These are phyloP conservation scores for Actenoides hombroni DNA, from an alignment of 2,113 vertebrate species.

Conservation along the genomic window DNA sequence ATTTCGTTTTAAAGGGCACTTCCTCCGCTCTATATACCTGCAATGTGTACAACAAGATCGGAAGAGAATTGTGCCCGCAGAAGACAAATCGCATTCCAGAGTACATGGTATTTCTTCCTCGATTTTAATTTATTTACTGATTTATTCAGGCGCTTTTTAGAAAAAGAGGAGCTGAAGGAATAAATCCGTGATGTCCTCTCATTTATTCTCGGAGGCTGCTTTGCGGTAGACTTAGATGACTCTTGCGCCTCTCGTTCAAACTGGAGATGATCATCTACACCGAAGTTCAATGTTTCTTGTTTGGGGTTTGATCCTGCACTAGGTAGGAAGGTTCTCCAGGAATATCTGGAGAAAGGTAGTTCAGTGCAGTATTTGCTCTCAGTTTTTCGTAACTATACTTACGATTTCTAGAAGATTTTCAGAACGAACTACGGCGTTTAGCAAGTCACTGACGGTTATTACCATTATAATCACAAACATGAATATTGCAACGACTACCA, in stretches of 20 bases:
- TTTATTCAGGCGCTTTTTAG: background rate
- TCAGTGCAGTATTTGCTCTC: background rate
- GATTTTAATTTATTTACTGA: background rate
- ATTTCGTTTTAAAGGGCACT: background rate
- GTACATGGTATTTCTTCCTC: background rate
- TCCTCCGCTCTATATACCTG: fast-evolving
- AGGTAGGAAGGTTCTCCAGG: background rate
- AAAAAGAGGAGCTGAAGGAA: background rate
- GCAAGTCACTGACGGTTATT: background rate
- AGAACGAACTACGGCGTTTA: background rate
- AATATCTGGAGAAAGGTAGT: background rate
- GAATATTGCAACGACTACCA: background rate
- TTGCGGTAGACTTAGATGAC: background rate
- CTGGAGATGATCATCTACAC: background rate
- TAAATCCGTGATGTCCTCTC: background rate
- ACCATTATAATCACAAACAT: background rate
- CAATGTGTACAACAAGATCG: background rate
- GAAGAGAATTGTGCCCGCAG: background rate
- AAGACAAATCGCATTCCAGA: background rate
- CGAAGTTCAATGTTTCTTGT: background rate
- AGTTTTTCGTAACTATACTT: background rate
- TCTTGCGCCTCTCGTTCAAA: background rate
- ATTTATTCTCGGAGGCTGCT: background rate
- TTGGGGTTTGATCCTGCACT: background rate
- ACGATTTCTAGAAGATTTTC: background rate